A percentile compares a stretch with the other conserved stretches of the same genome.
These are phyloP conservation scores for Micrasema minimum DNA, from an alignment of 1,140 invertebrate genomes.

Conservation along the genomic window DNA sequence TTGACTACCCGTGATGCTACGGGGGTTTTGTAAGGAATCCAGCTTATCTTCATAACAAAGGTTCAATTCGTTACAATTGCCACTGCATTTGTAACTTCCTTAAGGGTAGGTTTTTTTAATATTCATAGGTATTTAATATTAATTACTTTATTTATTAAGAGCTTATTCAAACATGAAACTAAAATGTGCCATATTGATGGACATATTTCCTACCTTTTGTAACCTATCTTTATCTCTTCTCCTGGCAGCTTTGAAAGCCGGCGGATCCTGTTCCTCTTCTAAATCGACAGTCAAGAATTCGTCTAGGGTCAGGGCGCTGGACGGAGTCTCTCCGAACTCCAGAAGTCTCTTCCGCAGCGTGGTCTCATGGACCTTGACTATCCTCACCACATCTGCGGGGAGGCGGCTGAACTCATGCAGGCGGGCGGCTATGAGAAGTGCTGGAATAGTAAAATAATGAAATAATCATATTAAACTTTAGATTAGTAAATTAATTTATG, in stretches of 20 bases:
- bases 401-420: conserved; percentile 92
- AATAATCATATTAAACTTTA: too few species aligned
- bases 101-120: too few species aligned
- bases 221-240: conserved; percentile 86
- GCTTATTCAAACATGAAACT: too few species aligned
- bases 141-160: too few species aligned
- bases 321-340: conserved; percentile 97
- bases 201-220: conserved; percentile 76
- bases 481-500: neutral
- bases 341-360: conserved; percentile 91
- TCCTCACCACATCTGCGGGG: conserved; percentile 89
- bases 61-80: too few species aligned
- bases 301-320: conserved; percentile 88
- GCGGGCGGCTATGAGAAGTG: conserved; percentile 91
- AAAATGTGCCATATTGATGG: too few species aligned
- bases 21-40: too few species aligned
- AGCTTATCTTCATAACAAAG: too few species aligned
- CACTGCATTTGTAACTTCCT: too few species aligned
- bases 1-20: too few species aligned
- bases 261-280: conserved; percentile 96
- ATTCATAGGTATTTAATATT: too few species aligned
- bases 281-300: conserved; percentile 98
- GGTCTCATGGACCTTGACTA: conserved; percentile 95
- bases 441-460: too few species aligned
- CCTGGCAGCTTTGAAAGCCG: conserved; percentile 90